Percentiles rank a stretch among this genome's conserved stretches.
These are phyloP conservation scores for Heliocidaris erythrogramma DNA, from an alignment of 35 echinoderm and acorn worm species.

Conservation along the genomic window DNA sequence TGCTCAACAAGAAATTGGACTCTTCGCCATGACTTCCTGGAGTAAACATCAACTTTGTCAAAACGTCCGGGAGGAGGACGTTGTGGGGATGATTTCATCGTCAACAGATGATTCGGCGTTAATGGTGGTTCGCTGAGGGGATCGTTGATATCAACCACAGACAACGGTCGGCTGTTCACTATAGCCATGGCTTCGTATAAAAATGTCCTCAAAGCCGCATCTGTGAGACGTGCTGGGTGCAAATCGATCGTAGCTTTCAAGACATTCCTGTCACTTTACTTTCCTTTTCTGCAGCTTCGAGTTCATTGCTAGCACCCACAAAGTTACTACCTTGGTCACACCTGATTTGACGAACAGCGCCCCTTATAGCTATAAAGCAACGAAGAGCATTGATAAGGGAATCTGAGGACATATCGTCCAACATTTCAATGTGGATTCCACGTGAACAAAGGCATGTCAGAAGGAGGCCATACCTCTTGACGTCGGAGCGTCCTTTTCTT, in stretches of 20 bases:
- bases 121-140: conserved; percentile 57
- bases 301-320: conserved; percentile 65
- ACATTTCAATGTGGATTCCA: conserved; percentile 70
- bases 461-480: conserved; percentile 71
- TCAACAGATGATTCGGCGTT: conserved; percentile 56
- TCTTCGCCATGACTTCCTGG: no score
- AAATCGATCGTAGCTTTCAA: conserved; percentile 24
- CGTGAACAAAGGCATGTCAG: conserved; percentile 65
- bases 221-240: background rate
- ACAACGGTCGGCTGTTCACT: conserved; percentile 66
- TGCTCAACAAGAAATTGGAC: no score
- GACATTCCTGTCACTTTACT: conserved; percentile 44
- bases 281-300: conserved; percentile 61
- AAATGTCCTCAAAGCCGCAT: background rate
- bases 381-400: conserved; percentile 66
- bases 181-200: conserved; percentile 62
- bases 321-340: conserved; percentile 74
- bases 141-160: conserved; percentile 61
- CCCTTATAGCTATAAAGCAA: conserved; percentile 56
- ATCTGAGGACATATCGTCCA: conserved; percentile 65
- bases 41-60: no score
- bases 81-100: no score
- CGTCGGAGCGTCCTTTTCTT: conserved; percentile 56
- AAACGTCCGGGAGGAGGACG: no score
- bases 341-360: conserved; percentile 52